Conservation (phyloP, 2,888 invertebrate species). For the Vandiemenella viatica region DNA sequence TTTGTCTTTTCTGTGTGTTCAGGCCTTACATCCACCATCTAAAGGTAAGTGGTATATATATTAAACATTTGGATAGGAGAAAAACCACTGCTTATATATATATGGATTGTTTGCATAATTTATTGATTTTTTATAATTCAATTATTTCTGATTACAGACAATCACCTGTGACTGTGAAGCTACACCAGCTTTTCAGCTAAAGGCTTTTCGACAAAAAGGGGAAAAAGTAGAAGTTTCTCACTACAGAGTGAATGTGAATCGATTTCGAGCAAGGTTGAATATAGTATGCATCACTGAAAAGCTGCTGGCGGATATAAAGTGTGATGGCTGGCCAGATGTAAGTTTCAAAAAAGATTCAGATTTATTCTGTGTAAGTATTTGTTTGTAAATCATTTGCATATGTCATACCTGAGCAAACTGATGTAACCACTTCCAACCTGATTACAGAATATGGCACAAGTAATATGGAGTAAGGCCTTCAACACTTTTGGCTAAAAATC, state of each 20-base stretch:
- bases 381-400: no score
- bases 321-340: constrained; percentile 80
- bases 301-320: constrained; percentile 60
- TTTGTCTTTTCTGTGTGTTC: no score
- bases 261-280: constrained; percentile 68
- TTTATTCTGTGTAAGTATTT: neutral
- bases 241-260: constrained; percentile 46
- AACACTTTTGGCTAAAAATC: neutral
- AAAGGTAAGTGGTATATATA: no score
- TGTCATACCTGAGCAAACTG: no score
- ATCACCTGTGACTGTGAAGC: constrained; percentile 82
- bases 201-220: constrained; percentile 67
- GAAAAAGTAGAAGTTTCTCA: constrained; percentile 50
- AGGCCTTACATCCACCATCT: no score
- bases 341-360: neutral
- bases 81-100: no score
- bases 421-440: no score
- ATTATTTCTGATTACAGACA: constrained; percentile 43
- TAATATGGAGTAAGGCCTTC: no score
- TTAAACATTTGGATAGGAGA: no score
- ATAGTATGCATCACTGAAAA: constrained; percentile 66
- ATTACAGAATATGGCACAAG: no score
- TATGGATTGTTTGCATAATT: no score
- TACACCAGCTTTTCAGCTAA: constrained; percentile 70
- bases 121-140: neutral